Evolutionary conservation across 2,888 invertebrate genomes (phyloP).

Genomic region (Acanthoscelides obtectus): DNA sequence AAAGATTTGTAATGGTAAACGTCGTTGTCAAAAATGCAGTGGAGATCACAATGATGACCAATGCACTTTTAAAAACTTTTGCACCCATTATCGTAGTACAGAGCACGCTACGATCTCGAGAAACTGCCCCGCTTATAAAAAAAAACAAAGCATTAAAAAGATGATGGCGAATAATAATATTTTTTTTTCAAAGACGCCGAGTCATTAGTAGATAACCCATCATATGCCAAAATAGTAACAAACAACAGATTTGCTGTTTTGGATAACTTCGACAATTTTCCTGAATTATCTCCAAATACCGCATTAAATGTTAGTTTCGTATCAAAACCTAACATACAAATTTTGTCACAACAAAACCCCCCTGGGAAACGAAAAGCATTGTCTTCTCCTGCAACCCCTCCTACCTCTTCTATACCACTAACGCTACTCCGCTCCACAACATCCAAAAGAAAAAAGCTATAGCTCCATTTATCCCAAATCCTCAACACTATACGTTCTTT

Average conservation of each 20-base stretch:
- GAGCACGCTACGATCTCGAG: not conserved
- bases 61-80: too few species aligned
- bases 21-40: slow-evolving; percentile 1
- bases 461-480: too few species aligned
- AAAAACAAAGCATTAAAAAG: slow-evolving; percentile 1
- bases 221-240: slow-evolving; percentile 3
- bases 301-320: not conserved
- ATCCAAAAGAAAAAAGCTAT: not conserved
- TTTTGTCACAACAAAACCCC: not conserved
- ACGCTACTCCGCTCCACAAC: not conserved
- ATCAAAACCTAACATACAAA: not conserved
- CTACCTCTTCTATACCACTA: not conserved
- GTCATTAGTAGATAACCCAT: not conserved
- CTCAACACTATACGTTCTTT: too few species aligned
- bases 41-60: not conserved
- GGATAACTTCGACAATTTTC: not conserved
- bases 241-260: not conserved
- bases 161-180: too few species aligned
- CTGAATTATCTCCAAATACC: not conserved
- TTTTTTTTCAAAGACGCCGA: slow-evolving; percentile 1
- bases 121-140: not conserved
- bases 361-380: not conserved
- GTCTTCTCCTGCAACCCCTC: not conserved
- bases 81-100: not conserved
- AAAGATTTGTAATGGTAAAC: not conserved